Conservation (phyloP, 1,140 invertebrate species). For the Drosophila ironensis region DNA sequence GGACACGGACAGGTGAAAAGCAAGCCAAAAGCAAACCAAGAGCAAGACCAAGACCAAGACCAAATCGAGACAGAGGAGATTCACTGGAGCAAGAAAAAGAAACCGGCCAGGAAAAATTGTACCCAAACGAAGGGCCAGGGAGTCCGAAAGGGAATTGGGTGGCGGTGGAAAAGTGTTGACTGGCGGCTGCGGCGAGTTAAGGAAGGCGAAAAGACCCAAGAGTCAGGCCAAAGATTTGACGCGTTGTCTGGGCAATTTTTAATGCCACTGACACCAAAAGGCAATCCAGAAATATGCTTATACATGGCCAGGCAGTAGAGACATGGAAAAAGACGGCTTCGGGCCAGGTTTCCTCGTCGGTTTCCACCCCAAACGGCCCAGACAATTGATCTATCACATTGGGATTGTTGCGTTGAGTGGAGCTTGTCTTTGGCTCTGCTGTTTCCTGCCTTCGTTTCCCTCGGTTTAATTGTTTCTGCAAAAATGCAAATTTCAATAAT, state of each 20-base stretch:
- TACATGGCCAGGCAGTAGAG: neutral
- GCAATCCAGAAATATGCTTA: neutral
- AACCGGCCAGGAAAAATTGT: constrained; percentile 40
- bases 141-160: constrained; percentile 6
- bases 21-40: constrained; percentile 58
- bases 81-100: constrained; percentile 47
- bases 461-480: constrained; percentile 42
- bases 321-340: neutral
- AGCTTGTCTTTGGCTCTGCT: constrained; percentile 9
- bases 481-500: constrained; percentile 53
- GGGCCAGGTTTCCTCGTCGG: constrained; percentile 20
- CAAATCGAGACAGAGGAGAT: constrained; percentile 34
- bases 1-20: constrained; percentile 67
- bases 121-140: constrained; percentile 18
- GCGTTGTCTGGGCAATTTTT: constrained; percentile 41
- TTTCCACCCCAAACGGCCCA: constrained; percentile 1
- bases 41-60: constrained; percentile 41
- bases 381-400: constrained; percentile 50
- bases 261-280: constrained; percentile 14
- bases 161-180: constrained; percentile 18
- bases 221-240: constrained; percentile 68
- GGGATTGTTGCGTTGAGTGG: constrained; percentile 17
- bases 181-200: constrained; percentile 8
- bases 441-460: constrained; percentile 4
- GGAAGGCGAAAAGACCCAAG: constrained; percentile 16